A percentile compares a stretch with the other conserved stretches of the same genome.
Conservation (phyloP, 2,888 invertebrate species). For the Rhamphomyia laevipes region DNA sequence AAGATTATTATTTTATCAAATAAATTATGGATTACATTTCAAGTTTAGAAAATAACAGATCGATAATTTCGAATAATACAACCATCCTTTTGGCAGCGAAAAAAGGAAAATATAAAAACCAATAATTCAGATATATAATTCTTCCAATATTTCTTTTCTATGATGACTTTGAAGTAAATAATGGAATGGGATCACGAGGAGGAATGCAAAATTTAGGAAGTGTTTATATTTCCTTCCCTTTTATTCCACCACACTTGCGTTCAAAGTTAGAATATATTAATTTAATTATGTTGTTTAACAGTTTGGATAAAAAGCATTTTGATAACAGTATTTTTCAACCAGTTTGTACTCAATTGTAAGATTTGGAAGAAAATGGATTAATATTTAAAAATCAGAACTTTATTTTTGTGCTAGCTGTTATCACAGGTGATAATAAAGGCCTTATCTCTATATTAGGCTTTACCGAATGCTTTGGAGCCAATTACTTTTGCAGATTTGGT, state of each 20-base stretch:
- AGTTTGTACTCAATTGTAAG: not conserved
- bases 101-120: too few relatives aligned
- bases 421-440: constrained; percentile 5
- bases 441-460: constrained; percentile 4
- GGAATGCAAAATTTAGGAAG: too few relatives aligned
- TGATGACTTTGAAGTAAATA: too few relatives aligned
- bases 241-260: not conserved
- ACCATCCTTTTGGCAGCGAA: too few relatives aligned
- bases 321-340: constrained; percentile 1
- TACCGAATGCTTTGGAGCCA: constrained; percentile 2
- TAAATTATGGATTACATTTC: too few relatives aligned
- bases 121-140: too few relatives aligned
- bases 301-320: constrained; percentile 1
- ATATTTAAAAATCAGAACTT: not conserved
- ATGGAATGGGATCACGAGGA: too few relatives aligned
- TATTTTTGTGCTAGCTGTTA: not conserved
- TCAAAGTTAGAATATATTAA: constrained; percentile 4
- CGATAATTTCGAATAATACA: too few relatives aligned
- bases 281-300: constrained; percentile 1
- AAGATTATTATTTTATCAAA: too few relatives aligned
- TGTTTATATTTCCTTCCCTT: constrained; percentile 3
- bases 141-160: too few relatives aligned
- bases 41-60: too few relatives aligned
- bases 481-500: constrained; percentile 5
- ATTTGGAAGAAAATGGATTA: constrained; percentile 2